These are phyloP conservation scores for Drosophila sordidula DNA, from an alignment of 2,888 invertebrate species.

Conservation along the genomic window DNA sequence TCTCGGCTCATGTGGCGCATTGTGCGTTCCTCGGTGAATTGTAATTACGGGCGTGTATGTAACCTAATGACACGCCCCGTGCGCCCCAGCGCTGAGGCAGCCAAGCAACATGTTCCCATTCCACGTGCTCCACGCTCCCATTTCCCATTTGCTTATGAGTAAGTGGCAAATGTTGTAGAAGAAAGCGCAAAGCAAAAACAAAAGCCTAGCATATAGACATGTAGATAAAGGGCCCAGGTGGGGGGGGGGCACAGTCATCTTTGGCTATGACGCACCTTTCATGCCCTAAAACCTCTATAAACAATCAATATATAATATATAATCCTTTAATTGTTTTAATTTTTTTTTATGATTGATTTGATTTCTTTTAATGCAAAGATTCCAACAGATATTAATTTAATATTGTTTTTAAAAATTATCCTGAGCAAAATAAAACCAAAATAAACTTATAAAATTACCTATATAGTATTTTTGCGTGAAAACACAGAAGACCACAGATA, in stretches of 20 bases:
- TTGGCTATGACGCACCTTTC: slow-evolving; percentile 13
- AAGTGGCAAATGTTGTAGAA: slow-evolving; percentile 73
- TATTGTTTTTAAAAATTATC: too few species aligned
- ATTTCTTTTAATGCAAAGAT: too few species aligned
- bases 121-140: neutral
- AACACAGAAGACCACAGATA: too few species aligned
- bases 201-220: slow-evolving; percentile 2
- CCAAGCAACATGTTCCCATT: slow-evolving; percentile 47
- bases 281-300: slow-evolving; percentile 30
- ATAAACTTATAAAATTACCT: too few species aligned
- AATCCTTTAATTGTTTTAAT: too few species aligned
- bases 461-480: too few species aligned
- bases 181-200: slow-evolving; percentile 42
- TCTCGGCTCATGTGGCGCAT: slow-evolving; percentile 36
- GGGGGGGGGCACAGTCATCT: slow-evolving; percentile 12
- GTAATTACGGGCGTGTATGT: slow-evolving; percentile 79
- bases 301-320: too few species aligned
- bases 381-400: too few species aligned
- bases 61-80: slow-evolving; percentile 72
- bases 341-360: too few species aligned
- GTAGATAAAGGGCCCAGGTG: neutral
- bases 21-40: slow-evolving; percentile 68
- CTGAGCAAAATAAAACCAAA: too few species aligned
- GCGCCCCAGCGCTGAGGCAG: slow-evolving; percentile 27
- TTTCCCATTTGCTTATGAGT: slow-evolving; percentile 32